Percentiles rank a stretch among this genome's conserved stretches.
phyloP scores from a whole-genome alignment of 2,888 invertebrate genomes.

The Capitulum mitella region DNA sequence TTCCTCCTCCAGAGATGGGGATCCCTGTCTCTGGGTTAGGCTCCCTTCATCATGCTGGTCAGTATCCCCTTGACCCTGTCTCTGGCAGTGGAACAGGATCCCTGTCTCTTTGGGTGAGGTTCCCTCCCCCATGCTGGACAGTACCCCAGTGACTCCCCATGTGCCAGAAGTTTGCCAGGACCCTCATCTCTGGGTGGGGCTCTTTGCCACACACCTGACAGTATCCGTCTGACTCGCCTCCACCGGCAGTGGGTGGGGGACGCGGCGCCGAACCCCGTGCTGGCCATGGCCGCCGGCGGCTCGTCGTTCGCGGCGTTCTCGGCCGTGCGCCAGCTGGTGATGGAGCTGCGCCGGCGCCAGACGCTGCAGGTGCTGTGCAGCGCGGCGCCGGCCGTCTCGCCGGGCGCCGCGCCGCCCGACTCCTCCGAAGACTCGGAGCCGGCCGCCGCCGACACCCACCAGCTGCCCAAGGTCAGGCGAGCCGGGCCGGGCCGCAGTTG shows the following conservation, averaged over 20 bases:
- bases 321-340: constrained; percentile 9
- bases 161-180: too few relatives aligned
- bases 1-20: too few relatives aligned
- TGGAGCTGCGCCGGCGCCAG: neutral
- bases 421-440: neutral
- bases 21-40: too few relatives aligned
- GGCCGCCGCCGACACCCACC: neutral
- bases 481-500: neutral
- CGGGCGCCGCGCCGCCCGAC: neutral
- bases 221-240: neutral
- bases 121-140: neutral
- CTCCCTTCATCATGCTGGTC: too few relatives aligned
- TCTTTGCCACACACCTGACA: neutral
- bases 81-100: too few relatives aligned
- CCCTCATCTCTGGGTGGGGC: neutral
- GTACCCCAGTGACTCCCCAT: too few relatives aligned
- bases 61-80: too few relatives aligned
- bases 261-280: neutral
- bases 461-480: neutral
- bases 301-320: neutral
- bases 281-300: neutral
- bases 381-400: neutral
- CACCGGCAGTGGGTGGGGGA: neutral
- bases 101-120: neutral
- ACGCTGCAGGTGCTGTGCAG: neutral